Evolutionary conservation across 1,140 invertebrate genomes (phyloP).

Genomic region (Monochamus saltuarius): DNA sequence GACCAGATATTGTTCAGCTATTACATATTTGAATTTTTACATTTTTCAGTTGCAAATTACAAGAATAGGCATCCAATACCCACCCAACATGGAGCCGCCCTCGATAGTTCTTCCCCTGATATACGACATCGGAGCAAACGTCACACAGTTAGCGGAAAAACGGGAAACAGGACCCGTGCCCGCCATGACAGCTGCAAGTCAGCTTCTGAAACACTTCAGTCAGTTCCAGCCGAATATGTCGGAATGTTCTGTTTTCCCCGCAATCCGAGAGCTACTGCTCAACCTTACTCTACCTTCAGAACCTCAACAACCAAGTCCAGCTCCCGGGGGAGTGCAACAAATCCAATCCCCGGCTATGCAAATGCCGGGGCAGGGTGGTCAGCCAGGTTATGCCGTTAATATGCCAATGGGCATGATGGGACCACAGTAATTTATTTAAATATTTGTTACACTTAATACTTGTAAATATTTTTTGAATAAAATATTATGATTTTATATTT

Average conservation of each 20-base stretch:
- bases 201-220: constrained; percentile 66
- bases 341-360: constrained; percentile 59
- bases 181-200: constrained; percentile 64
- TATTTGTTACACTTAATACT: not conserved
- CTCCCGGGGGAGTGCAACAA: constrained; percentile 54
- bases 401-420: constrained; percentile 60
- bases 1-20: no score
- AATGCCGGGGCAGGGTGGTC: constrained; percentile 53
- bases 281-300: constrained; percentile 70
- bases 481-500: no score
- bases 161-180: constrained; percentile 62
- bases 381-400: constrained; percentile 53
- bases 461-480: no score
- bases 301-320: constrained; percentile 52
- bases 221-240: constrained; percentile 57
- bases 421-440: constrained; percentile 34
- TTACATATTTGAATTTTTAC: no score
- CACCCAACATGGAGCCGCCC: constrained; percentile 67
- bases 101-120: constrained; percentile 84
- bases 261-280: constrained; percentile 79
- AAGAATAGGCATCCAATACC: constrained; percentile 64
- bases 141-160: constrained; percentile 82
- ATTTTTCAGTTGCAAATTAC: constrained; percentile 77
- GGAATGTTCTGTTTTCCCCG: constrained; percentile 86
- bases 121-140: constrained; percentile 83